Conservation (phyloP, 2,888 invertebrate species). For the Idaea dimidiata region DNA sequence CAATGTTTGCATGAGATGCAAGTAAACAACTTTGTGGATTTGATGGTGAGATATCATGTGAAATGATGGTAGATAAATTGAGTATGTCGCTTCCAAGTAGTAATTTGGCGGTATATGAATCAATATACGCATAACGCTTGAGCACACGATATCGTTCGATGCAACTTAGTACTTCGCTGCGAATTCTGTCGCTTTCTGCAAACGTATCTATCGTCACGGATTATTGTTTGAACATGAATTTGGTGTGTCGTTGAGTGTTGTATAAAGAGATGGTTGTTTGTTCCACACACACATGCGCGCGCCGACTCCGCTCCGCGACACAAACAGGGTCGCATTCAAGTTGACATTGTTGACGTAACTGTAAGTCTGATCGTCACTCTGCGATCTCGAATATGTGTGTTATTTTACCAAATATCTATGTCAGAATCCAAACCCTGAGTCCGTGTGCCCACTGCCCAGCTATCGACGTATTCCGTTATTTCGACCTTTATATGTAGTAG, state of each 20-base stretch:
- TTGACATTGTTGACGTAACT: constrained; percentile 78
- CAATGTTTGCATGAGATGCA: constrained; percentile 64
- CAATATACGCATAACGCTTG: constrained; percentile 60
- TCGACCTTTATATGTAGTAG: constrained; percentile 46
- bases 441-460: constrained; percentile 66
- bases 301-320: constrained; percentile 56
- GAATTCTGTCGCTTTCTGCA: constrained; percentile 57
- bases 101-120: constrained; percentile 59
- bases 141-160: constrained; percentile 43
- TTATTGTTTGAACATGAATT: constrained; percentile 18
- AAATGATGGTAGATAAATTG: constrained; percentile 49
- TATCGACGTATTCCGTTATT: constrained; percentile 54
- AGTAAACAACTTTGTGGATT: constrained; percentile 49
- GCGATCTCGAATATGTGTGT: constrained; percentile 72
- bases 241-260: constrained; percentile 34
- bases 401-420: constrained; percentile 64
- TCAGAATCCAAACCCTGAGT: constrained; percentile 54
- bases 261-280: constrained; percentile 67
- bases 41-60: constrained; percentile 47
- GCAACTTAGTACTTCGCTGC: constrained; percentile 48
- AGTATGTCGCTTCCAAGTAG: constrained; percentile 65
- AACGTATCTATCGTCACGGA: constrained; percentile 14
- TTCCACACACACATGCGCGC: constrained; percentile 70
- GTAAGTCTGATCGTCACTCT: constrained; percentile 76
- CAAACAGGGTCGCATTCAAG: constrained; percentile 75